Percentiles rank a stretch among this genome's conserved stretches.
Evolutionary conservation across 2,113 vertebrate species (phyloP).

Genomic region (Sakesphorus luctuosus): DNA sequence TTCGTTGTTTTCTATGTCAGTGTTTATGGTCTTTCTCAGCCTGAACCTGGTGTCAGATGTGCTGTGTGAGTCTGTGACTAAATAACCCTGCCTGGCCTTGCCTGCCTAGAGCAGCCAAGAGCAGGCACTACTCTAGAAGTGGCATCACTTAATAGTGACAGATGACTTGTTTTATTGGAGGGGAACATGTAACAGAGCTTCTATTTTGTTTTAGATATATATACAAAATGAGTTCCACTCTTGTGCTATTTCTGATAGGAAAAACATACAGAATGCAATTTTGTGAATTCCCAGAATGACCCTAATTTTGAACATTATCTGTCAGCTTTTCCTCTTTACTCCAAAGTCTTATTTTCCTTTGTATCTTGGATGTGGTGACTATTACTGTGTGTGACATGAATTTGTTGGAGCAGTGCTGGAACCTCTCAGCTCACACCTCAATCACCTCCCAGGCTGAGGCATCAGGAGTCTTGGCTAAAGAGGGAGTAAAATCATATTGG

Average conservation of each 20-base stretch:
- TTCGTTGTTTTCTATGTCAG: background rate
- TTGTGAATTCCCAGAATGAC: background rate
- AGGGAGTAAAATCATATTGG: background rate
- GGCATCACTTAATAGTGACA: background rate
- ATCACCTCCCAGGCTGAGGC: background rate
- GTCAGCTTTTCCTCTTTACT: background rate
- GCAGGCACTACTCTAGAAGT: background rate
- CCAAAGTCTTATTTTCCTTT: background rate
- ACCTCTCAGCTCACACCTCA: conserved; percentile 29
- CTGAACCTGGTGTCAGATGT: background rate
- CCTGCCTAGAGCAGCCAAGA: background rate
- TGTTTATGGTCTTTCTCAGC: background rate
- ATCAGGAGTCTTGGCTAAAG: background rate
- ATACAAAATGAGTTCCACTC: background rate
- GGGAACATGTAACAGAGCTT: background rate
- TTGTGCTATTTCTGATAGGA: background rate
- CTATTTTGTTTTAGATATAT: background rate
- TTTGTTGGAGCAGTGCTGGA: conserved; percentile 63
- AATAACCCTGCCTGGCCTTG: background rate
- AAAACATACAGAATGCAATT: background rate
- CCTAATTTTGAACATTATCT: background rate
- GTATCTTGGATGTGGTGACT: background rate
- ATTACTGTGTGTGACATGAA: background rate
- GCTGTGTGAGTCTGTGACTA: background rate
- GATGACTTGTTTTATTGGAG: background rate